Base-by-base conservation (phyloP, 2,888 invertebrate genomes). In the Pilophorus perplexus region DNA sequence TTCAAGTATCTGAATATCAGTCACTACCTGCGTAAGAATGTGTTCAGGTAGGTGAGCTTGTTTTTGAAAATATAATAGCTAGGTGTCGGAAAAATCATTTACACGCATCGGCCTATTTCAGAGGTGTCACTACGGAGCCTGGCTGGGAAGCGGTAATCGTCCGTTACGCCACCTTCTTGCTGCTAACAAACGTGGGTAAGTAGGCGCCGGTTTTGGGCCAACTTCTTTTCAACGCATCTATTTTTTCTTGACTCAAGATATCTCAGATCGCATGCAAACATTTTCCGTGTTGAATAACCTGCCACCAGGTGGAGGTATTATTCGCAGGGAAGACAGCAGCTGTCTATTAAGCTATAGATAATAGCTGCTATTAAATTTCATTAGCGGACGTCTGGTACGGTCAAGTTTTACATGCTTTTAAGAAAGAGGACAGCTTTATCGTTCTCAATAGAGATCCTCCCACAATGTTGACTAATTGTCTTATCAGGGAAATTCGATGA, bases 121-220 rank as follows among this genome's bases (percentile, higher is more conserved):
- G 59, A 44, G 40, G 59, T 4, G 27, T 59, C 3, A 22, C 44
- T 5, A 14, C 14, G 6, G 5, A 59, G 14, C 40, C 59, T 40
- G 40, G 59, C n/a, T 59, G 59, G 59, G 40, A 59, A 23, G 22
- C 25, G 3, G 59, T 59, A n/a, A 42, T 59, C 25, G 59, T 59
- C 28, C 40, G 59, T 4, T 59, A 42, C 42, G 33, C 42, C 6
- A 59, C 59, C 16, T 42, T 22, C 42, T 27, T 59, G 10, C 6
- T 59, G 1, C 27, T 59, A 10, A 59, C 59, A 10, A 10, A 20
- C 25, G 25, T 59, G 16, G 59, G 59, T 59, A 6, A 14, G 59
- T 38, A 16, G 12, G 12, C 6, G 12, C 33, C 33, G n/a, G 6
- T 33, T 33, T 33, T 8, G 12, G 6, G 12, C 6, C 33, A 33